These are phyloP conservation scores for Pemphredon lugubris DNA, from an alignment of 2,888 invertebrate genomes.

Conservation along the genomic window DNA sequence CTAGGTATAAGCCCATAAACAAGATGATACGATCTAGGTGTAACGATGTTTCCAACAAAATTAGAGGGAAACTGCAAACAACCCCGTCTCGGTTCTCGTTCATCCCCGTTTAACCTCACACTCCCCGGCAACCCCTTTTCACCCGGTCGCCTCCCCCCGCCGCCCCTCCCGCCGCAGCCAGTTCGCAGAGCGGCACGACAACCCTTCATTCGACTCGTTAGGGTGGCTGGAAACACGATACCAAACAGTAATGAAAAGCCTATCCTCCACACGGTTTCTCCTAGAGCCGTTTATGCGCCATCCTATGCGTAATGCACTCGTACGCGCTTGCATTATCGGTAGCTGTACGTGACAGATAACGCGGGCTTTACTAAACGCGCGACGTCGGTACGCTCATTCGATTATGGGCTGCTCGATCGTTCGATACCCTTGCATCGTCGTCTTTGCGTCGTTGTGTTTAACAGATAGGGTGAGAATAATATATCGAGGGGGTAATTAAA, in stretches of 20 bases:
- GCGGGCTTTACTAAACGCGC: constrained; percentile 59
- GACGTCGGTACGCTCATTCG: constrained; percentile 62
- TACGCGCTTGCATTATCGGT: constrained; percentile 50
- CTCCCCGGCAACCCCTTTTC: constrained; percentile 29
- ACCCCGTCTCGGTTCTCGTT: constrained; percentile 73
- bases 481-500: constrained; percentile 33
- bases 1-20: constrained; percentile 73
- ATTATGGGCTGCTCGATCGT: constrained; percentile 62
- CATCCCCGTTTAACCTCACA: constrained; percentile 71
- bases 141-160: constrained; percentile 24
- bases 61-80: constrained; percentile 78
- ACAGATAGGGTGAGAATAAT: constrained; percentile 35
- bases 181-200: constrained; percentile 68
- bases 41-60: constrained; percentile 77
- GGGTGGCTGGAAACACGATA: constrained; percentile 75
- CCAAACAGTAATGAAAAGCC: constrained; percentile 76
- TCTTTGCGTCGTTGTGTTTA: constrained; percentile 52
- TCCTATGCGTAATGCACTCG: constrained; percentile 61
- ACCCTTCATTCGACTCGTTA: constrained; percentile 78
- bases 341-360: constrained; percentile 68
- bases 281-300: constrained; percentile 65
- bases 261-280: constrained; percentile 68
- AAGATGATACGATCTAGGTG: constrained; percentile 76
- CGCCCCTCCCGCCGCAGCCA: constrained; percentile 39
- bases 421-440: constrained; percentile 31